A percentile compares a stretch with the other conserved stretches of the same genome.
phyloP scores from a whole-genome alignment of 1,140 invertebrate species.

The Dendrolimus kikuchii region DNA sequence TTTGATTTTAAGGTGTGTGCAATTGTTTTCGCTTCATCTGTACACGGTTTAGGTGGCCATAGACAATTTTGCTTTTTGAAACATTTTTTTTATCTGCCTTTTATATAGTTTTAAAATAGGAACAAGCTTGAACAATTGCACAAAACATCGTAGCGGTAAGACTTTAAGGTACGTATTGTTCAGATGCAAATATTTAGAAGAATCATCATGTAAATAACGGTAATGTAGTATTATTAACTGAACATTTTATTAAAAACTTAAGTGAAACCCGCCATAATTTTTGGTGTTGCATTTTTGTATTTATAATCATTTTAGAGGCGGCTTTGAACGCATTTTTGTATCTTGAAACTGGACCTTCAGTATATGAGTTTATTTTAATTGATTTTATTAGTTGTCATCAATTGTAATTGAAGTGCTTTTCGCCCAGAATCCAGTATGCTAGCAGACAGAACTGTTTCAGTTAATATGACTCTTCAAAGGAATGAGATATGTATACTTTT shows the following conservation, averaged over 20 bases:
- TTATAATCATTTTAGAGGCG: background rate
- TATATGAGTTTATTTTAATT: no score
- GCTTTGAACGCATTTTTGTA: background rate
- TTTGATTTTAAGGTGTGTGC: constrained; percentile 44
- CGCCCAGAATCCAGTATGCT: no score
- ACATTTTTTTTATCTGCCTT: constrained; percentile 17
- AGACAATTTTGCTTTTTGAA: constrained; percentile 19
- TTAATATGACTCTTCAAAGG: no score
- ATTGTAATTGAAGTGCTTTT: no score
- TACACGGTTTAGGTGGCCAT: constrained; percentile 26
- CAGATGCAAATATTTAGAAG: constrained; percentile 71
- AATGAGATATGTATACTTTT: no score
- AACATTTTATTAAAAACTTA: constrained; percentile 22
- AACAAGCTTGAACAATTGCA: constrained; percentile 50
- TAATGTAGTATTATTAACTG: constrained; percentile 49
- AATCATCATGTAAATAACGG: constrained; percentile 64
- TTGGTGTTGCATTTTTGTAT: constrained; percentile 53
- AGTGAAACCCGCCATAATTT: constrained; percentile 31
- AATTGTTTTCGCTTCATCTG: constrained; percentile 53
- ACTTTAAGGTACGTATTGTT: constrained; percentile 69
- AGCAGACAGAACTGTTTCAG: no score
- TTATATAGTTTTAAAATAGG: constrained; percentile 12
- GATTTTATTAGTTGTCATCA: no score
- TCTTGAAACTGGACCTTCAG: no score
- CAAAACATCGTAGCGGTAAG: constrained; percentile 54